Base-by-base conservation (phyloP, 2,888 invertebrate species). In the Lasioglossum malachurum region DNA sequence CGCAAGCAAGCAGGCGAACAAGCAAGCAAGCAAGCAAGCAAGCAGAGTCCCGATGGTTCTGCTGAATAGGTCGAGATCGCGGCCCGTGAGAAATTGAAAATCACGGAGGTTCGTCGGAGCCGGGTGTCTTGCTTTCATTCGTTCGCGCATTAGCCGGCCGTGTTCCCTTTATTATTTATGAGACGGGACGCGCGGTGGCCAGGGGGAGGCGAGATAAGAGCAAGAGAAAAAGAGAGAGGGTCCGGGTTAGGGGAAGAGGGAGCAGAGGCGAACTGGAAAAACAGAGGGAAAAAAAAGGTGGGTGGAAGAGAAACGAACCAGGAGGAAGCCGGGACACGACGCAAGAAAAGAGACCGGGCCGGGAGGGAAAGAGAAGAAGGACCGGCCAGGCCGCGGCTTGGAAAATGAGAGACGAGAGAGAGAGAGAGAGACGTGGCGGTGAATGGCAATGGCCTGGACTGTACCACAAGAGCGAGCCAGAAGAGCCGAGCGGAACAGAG, bases 151-250 rank as follows among this genome's bases (percentile, higher is more conserved):
- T 78, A 82, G 72, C 72, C 83, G 83, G 35, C n/a, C 53, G 69
- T 79, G 84, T 87, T 90, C 86, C 76, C 89, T 90, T 86, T 89
- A 87, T 91, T 88, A 91, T 88, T 91, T 87, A 87, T 89, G 86
- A 90, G 89, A 84, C 16, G 46, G 1, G 46, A 44, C 80, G 81
- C 83, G 78, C 27, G 41, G 60, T 23, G 35, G 69, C 23, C 5
- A 10, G 35, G 35, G 60, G 31, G 23, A 14, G 46, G 82, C 49
- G 76, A 31, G 78, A 76, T 60, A 78, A 75, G 77, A 31, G 64
- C 31, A 31, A 31, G 64, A 64, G 64, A 64, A 31, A 31, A 31
- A 31, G 31, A 31, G 64, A 64, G 57, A 10, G 1, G n/a, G n/a
- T 57, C 57, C 7, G 41, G 10, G 57, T 12, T 10, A n/a, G 38